phyloP scores from a whole-genome alignment of 2,888 invertebrate species.

The Rotaria sp. region DNA sequence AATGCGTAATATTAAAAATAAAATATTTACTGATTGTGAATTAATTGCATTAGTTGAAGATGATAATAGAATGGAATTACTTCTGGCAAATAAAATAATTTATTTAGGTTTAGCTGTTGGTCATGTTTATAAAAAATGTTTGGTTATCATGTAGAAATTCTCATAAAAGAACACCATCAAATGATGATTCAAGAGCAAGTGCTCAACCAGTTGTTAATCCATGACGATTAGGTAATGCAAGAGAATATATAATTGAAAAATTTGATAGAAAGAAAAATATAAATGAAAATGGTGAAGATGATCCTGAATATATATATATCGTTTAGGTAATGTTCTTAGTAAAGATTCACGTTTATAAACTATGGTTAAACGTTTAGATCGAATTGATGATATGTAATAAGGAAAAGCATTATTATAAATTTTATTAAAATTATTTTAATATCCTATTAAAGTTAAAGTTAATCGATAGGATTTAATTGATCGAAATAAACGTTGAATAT shows the following conservation, averaged over 20 bases:
- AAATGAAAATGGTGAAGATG: slow-evolving; percentile 69
- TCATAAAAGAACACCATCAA: slow-evolving; percentile 37
- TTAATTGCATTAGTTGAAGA: slow-evolving; percentile 92
- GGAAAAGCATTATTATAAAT: slow-evolving; percentile 81
- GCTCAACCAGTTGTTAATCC: not conserved
- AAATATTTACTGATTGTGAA: slow-evolving; percentile 82
- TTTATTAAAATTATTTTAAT: slow-evolving; percentile 75
- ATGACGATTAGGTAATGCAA: slow-evolving; percentile 82
- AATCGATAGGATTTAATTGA: slow-evolving; percentile 81
- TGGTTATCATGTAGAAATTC: slow-evolving; percentile 47
- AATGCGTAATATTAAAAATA: slow-evolving; percentile 97
- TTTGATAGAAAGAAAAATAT: slow-evolving; percentile 67
- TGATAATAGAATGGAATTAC: slow-evolving; percentile 93
- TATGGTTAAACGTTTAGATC: slow-evolving; percentile 63
- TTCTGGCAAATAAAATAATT: slow-evolving; percentile 95
- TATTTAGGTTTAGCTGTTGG: slow-evolving; percentile 89
- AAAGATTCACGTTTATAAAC: slow-evolving; percentile 69
- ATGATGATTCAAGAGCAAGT: not conserved
- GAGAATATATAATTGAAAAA: slow-evolving; percentile 94
- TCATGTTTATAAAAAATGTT: slow-evolving; percentile 62
- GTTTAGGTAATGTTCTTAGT: slow-evolving; percentile 76
- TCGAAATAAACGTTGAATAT: slow-evolving; percentile 74
- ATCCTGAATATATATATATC: slow-evolving; percentile 88
- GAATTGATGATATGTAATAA: slow-evolving; percentile 73
- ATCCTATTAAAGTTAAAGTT: slow-evolving; percentile 74